Evolutionary conservation across 2,113 vertebrate genomes (phyloP).

Genomic region (Nothobranchius furzeri): DNA sequence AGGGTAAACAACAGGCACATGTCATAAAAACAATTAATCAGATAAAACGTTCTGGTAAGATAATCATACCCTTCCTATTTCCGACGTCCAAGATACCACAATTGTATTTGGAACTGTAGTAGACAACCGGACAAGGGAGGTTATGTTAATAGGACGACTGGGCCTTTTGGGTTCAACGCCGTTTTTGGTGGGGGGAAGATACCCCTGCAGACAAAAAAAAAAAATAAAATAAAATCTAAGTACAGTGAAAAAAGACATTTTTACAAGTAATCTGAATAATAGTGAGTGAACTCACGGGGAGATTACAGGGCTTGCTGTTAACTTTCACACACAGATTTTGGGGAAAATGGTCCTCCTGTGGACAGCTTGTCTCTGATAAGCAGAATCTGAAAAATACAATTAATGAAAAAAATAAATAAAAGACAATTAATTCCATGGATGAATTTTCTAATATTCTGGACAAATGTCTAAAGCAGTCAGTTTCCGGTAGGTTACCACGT

Average conservation of each 20-base stretch:
- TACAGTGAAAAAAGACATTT: not conserved
- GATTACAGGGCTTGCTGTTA: conserved; percentile 96
- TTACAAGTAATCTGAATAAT: not conserved
- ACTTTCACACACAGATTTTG: conserved; percentile 98
- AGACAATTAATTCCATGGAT: conserved; percentile 5
- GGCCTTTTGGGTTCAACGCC: conserved; percentile 99
- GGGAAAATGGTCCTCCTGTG: conserved; percentile 99
- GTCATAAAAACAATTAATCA: not conserved
- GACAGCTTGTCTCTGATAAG: conserved; percentile 99
- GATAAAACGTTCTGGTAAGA: not conserved
- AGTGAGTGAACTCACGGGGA: conserved; percentile 88
- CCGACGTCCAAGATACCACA: conserved; percentile 97
- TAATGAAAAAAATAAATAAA: too few species aligned
- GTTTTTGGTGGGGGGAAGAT: conserved; percentile 99
- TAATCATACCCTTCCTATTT: conserved; percentile 92
- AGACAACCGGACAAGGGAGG: conserved; percentile 94
- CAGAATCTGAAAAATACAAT: conserved; percentile 87
- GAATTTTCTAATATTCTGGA: not conserved
- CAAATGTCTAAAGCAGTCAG: conserved; percentile 16
- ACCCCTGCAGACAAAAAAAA: conserved; percentile 81
- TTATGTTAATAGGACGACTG: conserved; percentile 98
- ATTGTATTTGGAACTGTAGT: conserved; percentile 98
- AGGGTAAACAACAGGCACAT: not conserved
- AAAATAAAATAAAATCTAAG: not conserved
- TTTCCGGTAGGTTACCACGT: conserved; percentile 24